Base-by-base conservation (phyloP, 2,113 vertebrate genomes). In the Platanista minor region DNA sequence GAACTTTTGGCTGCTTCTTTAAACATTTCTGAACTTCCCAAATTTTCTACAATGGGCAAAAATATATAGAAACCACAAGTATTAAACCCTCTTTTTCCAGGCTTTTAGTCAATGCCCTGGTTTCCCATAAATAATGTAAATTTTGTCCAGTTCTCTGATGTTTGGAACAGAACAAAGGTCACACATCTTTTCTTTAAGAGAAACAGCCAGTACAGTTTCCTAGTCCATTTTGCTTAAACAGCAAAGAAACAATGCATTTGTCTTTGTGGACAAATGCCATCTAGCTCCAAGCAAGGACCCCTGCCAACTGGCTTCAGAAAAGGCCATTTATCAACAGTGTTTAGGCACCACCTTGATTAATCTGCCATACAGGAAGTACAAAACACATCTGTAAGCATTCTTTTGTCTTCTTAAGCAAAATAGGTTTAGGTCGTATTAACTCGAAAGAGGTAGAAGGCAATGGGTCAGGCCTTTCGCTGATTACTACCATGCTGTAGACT, bases 21-120 rank as follows among this genome's bases (percentile, higher is more conserved):
- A 89, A 91, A 88, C 36, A 94, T 88, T 95, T 95, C 69, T 84
- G 25, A 94, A 94, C 80, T 90, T 95, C 87, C 29, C 87, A 93
- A 93, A 90, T 95, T 92, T 96, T 91, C 84, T 92, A 91, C 66
- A 88, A 75, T 46, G 33, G 82, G 31, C 59, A 92, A 91, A 90
- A 97, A 87, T 41, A 82, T 13, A 31, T 25, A 36, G 52, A 82
- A 81, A 92, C 54, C 82, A 39, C 27, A 90, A 71, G 78, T 14
- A 23, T 95, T 85, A 93, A 96, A 52, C 17, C 23, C 21, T 62
- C 49, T 59, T 96, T 95, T 96, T 77, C 46, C 88, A 74, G 93
- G 36, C 81, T 97, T 95, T 96, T 67, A 77, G 74, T 82, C 90
- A 94, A 77, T 57, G 54, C 23, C 36, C 66, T 39, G 15, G 57